Base-by-base conservation (phyloP, 2,113 vertebrate genomes). In the Lota lota region DNA sequence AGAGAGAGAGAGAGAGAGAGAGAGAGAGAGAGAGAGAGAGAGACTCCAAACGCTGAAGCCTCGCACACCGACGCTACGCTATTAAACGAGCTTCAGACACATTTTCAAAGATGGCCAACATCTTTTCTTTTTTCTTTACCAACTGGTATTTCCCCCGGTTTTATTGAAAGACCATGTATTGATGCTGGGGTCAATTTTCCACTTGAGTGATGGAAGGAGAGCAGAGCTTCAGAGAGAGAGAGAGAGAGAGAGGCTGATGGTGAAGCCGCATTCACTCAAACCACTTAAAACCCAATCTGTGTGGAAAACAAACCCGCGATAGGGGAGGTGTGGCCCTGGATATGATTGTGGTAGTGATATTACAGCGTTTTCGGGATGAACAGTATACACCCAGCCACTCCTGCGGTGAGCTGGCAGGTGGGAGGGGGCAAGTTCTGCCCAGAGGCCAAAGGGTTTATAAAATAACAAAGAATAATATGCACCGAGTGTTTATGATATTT, bases 121-220 rank as follows among this genome's bases (percentile, higher is more conserved):
- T 47, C 12, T 47, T 47, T 47, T 47, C 7, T 47, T 14, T 47
- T 47, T 14, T 69, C 63, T 47, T 63, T 67, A 63, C 20, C 65
- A 65, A 74, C 80, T 80, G 67, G 70, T 69, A 61, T 69, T 21
- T 64, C 72, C 21, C 15, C 21, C 15, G 0, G 36, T 33, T 53
- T 28, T 63, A 59, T 40, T 53, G 22, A 33, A 65, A 60, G 68
- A 40, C 69, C 57, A 67, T 47, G 64, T 70, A 68, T 75, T 77
- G 67, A 77, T 71, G 79, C 77, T 71, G 67, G 14, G 60, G 61
- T 68, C 58, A 19, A 64, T 61, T 60, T 71, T 57, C 6, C 33
- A 12, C 7, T 36, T 53, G 11, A 66, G 56, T 50, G 60, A 58
- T 22, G 54, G 51, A 19, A 16, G 22, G 65, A 50, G 19, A 63